phyloP scores from a whole-genome alignment of 1,140 invertebrate genomes.

The Wiebesia pumilae region DNA sequence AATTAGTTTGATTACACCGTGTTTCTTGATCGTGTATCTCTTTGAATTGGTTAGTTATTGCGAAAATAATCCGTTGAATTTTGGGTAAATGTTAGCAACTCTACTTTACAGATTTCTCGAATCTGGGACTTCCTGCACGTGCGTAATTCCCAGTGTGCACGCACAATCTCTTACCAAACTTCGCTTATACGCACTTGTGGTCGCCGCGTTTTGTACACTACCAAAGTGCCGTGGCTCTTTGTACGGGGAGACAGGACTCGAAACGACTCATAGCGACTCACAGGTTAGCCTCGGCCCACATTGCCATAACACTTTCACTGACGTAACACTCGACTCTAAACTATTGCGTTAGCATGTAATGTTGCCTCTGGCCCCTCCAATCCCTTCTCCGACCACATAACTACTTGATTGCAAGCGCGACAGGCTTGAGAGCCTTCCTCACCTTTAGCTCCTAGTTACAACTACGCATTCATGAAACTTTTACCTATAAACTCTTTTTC shows the following conservation, averaged over 20 bases:
- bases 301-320: constrained; percentile 76
- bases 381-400: constrained; percentile 1
- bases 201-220: neutral
- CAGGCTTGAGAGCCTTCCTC: constrained; percentile 2
- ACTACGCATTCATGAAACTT: neutral
- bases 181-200: neutral
- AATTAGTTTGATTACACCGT: too few relatives aligned
- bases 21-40: too few relatives aligned
- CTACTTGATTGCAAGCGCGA: constrained; percentile 12
- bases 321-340: constrained; percentile 75
- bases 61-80: too few relatives aligned
- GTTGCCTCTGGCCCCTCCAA: neutral
- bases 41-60: too few relatives aligned
- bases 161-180: neutral
- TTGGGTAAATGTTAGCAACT: too few relatives aligned
- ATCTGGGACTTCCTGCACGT: neutral
- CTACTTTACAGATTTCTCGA: neutral
- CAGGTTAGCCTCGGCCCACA: constrained; percentile 76
- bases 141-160: neutral
- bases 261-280: constrained; percentile 49
- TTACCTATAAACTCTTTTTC: neutral
- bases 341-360: constrained; percentile 67
- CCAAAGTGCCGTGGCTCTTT: constrained; percentile 32
- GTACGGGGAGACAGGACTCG: constrained; percentile 64
- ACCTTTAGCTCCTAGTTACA: neutral